These are phyloP conservation scores for Zaprionus vittiger DNA, from an alignment of 1,140 invertebrate species.

Conservation along the genomic window DNA sequence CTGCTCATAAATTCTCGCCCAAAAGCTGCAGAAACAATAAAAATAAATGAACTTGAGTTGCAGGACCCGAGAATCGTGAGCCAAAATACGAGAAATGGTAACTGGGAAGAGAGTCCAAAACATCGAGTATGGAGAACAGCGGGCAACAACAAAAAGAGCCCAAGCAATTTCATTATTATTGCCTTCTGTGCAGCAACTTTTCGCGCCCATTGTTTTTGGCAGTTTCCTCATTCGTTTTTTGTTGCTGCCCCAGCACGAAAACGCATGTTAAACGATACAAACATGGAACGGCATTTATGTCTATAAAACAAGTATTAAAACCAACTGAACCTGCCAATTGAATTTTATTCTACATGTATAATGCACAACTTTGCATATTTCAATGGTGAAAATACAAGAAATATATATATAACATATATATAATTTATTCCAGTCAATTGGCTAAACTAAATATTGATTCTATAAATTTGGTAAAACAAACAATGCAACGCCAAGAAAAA, in stretches of 20 bases:
- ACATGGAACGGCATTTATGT: constrained; percentile 44
- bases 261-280: constrained; percentile 59
- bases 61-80: constrained; percentile 4
- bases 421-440: background rate
- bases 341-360: background rate
- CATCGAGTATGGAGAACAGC: background rate
- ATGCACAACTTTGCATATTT: background rate
- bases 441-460: background rate
- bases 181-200: constrained; percentile 61
- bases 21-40: constrained; percentile 77
- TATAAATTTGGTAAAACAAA: background rate
- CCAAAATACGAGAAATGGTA: background rate
- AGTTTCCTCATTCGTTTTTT: constrained; percentile 63
- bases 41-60: constrained; percentile 79
- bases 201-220: constrained; percentile 66
- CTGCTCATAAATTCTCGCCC: constrained; percentile 72
- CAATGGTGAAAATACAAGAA: background rate
- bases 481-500: background rate
- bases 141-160: constrained; percentile 38
- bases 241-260: constrained; percentile 30
- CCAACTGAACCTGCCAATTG: background rate
- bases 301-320: constrained; percentile 5
- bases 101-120: constrained; percentile 42
- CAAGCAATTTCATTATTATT: constrained; percentile 77
- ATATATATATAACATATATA: background rate